Conservation (phyloP, 2,888 invertebrate genomes). For the Drosophila nigricruria region DNA sequence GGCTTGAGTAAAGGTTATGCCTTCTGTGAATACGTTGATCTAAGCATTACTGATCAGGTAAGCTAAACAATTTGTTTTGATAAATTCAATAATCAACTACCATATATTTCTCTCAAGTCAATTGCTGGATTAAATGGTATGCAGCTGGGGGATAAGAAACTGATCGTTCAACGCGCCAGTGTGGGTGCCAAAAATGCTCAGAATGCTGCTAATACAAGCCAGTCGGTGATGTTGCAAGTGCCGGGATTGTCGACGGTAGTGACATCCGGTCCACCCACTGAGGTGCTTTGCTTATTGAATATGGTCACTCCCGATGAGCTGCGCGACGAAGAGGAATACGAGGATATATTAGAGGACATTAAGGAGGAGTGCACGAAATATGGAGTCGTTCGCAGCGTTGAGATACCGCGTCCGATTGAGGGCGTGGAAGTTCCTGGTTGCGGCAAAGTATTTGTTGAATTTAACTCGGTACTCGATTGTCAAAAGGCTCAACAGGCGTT, state of each 20-base stretch:
- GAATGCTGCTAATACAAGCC: conserved; percentile 87
- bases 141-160: conserved; percentile 99
- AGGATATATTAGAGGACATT: conserved; percentile 99
- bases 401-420: conserved; percentile 98
- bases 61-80: conserved; percentile 31
- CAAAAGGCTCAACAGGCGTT: conserved; percentile 99
- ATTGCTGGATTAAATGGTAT: conserved; percentile 99
- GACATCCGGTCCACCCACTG: conserved; percentile 97
- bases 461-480: conserved; percentile 97
- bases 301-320: conserved; percentile 99
- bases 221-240: conserved; percentile 77
- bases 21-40: conserved; percentile 99
- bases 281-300: conserved; percentile 97
- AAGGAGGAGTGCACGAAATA: conserved; percentile 99
- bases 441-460: conserved; percentile 99
- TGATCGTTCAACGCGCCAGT: conserved; percentile 98
- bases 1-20: conserved; percentile 99
- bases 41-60: conserved; percentile 98
- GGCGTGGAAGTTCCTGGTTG: conserved; percentile 98
- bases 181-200: conserved; percentile 98
- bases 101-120: conserved; percentile 87
- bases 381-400: conserved; percentile 98
- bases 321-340: conserved; percentile 98
- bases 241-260: conserved; percentile 96
- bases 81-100: background rate